Conservation (phyloP, 2,797 vertebrate genomes). For the Tadarida brasiliensis region DNA sequence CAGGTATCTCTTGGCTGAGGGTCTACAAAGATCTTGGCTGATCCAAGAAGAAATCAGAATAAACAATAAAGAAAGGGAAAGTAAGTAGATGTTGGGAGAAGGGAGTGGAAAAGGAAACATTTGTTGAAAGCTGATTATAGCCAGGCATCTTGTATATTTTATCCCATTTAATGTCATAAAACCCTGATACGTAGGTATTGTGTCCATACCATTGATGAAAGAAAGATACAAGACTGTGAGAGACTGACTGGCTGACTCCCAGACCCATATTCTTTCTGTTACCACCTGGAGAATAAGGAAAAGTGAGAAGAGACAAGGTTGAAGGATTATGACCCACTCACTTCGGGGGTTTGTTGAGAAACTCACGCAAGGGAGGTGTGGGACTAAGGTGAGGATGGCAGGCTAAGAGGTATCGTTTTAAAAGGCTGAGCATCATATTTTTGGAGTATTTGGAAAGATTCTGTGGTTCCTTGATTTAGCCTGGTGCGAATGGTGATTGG, state of each 20-base stretch:
- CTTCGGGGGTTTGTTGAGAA: neutral
- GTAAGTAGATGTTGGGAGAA: neutral
- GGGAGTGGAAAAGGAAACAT: neutral
- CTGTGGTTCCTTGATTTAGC: neutral
- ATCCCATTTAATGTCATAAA: constrained; percentile 9
- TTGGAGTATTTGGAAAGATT: neutral
- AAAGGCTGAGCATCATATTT: neutral
- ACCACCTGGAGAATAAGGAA: neutral
- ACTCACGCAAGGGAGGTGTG: neutral
- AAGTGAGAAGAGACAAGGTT: neutral
- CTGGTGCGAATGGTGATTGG: neutral
- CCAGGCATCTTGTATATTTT: constrained; percentile 9
- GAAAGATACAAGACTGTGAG: neutral
- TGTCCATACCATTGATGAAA: neutral
- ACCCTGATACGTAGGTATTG: neutral
- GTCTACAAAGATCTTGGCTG: neutral
- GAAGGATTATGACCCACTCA: neutral
- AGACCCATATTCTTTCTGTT: neutral
- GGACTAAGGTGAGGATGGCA: neutral
- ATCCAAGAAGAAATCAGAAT: neutral
- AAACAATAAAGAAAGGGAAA: neutral
- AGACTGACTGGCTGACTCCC: neutral
- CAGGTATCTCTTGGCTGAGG: neutral
- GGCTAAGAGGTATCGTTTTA: neutral
- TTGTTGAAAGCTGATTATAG: neutral